Evolutionary conservation across 2,888 invertebrate genomes (phyloP), one percentile per base, ranked within the genome.

Genomic region (Diogma glabrata): DNA sequence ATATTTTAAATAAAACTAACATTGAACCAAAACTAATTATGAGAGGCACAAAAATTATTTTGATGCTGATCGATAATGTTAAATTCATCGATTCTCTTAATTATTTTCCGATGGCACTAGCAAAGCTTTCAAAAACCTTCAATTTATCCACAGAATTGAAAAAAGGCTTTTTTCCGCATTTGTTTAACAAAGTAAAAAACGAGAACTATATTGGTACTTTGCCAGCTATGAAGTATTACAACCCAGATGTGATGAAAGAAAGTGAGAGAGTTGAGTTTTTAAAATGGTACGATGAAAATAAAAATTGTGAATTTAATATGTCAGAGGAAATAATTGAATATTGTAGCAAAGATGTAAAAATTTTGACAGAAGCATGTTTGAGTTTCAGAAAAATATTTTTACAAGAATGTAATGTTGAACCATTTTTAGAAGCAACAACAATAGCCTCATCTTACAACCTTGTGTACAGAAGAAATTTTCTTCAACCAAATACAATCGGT

Each of bases 51-150:
- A 36, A 36, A 36, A 36, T 36, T 9, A 36, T 36, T 36, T 36
- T 36, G 17, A 36, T 36, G 36, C 5, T 17, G 14, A 7, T 36
- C 2, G 36, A 36, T 2, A 56, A 57, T 24, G 46, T 57, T 2
- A 50, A 53, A 30, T 61, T 60, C 55, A 53, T 59, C 19, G 59
- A 61, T 40, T 57, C 57, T 47, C 43, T 59, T 4, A 61, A 60
- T 55, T 63, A 61, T 52, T 59, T 63, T 36, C 61, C 59, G 7
- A 61, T 61, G 60, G 48, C 56, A 19, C 51, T 61, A 8, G 28
- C 53, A 2, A 52, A 50, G 20, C 24, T 63, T 8, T 59, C 61
- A 4, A 60, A 60, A 55, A 56, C 60, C 3, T 60, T 63, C 49
- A 60, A 55, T 23, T 52, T 63, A 6, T 7, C 51, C 1, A 53